Evolutionary conservation across 2,113 vertebrate genomes (phyloP).

Genomic region (Chaetodon trifascialis): DNA sequence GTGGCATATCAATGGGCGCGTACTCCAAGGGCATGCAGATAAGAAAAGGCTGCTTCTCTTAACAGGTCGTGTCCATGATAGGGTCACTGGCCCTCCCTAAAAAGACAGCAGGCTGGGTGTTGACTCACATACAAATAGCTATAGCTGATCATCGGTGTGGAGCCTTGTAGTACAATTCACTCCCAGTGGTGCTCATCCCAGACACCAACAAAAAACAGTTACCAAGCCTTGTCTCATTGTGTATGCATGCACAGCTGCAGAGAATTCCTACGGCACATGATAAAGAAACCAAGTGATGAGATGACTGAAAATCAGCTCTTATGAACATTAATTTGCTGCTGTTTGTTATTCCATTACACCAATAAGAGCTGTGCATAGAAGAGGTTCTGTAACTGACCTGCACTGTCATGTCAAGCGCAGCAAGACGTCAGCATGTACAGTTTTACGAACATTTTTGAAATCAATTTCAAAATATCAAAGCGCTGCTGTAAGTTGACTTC

Average conservation of each 20-base stretch:
- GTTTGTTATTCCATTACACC: background rate
- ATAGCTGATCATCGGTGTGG: constrained; percentile 53
- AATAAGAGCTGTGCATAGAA: background rate
- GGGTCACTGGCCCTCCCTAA: constrained; percentile 72
- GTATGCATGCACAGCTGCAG: constrained; percentile 44
- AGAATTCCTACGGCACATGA: constrained; percentile 25
- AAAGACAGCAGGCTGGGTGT: constrained; percentile 53
- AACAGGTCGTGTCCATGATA: constrained; percentile 74
- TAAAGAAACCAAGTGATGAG: constrained; percentile 27
- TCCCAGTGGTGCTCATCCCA: constrained; percentile 56
- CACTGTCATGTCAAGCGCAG: background rate
- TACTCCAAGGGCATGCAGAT: constrained; percentile 85
- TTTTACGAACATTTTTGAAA: background rate
- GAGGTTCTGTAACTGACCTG: background rate
- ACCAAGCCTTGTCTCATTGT: constrained; percentile 51
- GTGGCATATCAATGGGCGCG: constrained; percentile 82
- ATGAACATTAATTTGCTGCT: background rate
- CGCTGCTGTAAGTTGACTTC: background rate
- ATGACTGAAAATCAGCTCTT: constrained; percentile 26
- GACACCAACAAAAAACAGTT: constrained; percentile 61
- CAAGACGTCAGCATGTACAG: background rate
- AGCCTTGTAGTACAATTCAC: constrained; percentile 53
- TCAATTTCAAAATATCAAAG: background rate
- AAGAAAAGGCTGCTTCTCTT: constrained; percentile 76
- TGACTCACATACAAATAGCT: constrained; percentile 75